Evolutionary conservation across 2,797 vertebrate genomes (phyloP).

Genomic region (Enteromius anoplus): DNA sequence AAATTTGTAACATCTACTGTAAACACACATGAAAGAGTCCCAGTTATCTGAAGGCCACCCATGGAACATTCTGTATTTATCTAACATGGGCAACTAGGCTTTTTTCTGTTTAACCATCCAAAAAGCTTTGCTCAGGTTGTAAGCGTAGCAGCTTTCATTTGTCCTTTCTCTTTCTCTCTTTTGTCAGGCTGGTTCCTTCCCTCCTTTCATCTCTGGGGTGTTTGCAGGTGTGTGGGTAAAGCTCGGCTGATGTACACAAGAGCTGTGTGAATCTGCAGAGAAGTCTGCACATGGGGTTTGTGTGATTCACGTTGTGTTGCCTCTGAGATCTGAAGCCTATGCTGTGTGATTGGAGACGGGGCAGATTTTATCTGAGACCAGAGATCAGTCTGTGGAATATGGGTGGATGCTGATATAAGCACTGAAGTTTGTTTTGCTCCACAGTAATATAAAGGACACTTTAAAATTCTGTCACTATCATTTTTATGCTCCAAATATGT

Average conservation of each 20-base stretch:
- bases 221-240: constrained; percentile 46
- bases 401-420: not conserved
- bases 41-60: constrained; percentile 44
- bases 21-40: constrained; percentile 51
- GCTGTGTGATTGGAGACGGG: constrained; percentile 22
- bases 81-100: constrained; percentile 24
- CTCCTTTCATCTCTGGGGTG: constrained; percentile 36
- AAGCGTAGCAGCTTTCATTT: constrained; percentile 16
- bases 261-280: constrained; percentile 27
- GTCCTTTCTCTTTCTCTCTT: constrained; percentile 18
- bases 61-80: constrained; percentile 45
- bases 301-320: constrained; percentile 16
- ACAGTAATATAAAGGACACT: not conserved
- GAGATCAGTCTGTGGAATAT: constrained; percentile 12
- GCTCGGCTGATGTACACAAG: constrained; percentile 22
- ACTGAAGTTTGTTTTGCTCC: not conserved
- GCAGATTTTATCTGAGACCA: constrained; percentile 20
- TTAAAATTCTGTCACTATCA: not conserved
- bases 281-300: constrained; percentile 24
- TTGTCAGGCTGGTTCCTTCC: constrained; percentile 4
- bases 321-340: constrained; percentile 6
- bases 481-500: not conserved
- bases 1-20: constrained; percentile 32
- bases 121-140: constrained; percentile 30
- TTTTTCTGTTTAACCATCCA: not conserved